These are phyloP conservation scores for Apotomis turbidana DNA, from an alignment of 2,888 invertebrate species.

Conservation along the genomic window DNA sequence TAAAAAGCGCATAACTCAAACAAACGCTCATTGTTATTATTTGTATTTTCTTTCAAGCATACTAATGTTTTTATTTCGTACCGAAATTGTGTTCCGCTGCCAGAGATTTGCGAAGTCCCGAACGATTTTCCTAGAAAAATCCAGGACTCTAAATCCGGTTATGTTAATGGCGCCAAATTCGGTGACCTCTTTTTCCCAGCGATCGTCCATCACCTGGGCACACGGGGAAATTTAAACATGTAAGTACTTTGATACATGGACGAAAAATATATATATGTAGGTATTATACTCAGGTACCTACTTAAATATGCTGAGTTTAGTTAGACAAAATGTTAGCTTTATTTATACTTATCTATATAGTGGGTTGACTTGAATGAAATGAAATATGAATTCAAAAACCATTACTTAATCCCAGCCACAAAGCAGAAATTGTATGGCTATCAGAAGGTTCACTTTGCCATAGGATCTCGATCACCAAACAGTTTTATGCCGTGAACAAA, in stretches of 20 bases:
- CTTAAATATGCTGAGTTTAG: no score
- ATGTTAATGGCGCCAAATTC: slow-evolving; percentile 99
- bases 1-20: slow-evolving; percentile 22
- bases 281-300: not conserved
- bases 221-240: slow-evolving; percentile 31
- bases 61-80: slow-evolving; percentile 69
- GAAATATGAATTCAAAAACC: no score
- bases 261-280: no score
- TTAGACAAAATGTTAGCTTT: no score
- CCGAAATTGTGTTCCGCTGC: slow-evolving; percentile 92
- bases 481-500: no score
- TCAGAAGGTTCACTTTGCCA: no score
- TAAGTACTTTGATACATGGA: not conserved
- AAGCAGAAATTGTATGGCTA: no score
- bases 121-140: slow-evolving; percentile 90
- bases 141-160: slow-evolving; percentile 97
- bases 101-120: slow-evolving; percentile 92
- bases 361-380: no score
- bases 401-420: no score
- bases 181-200: slow-evolving; percentile 94
- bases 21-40: slow-evolving; percentile 20
- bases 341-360: no score
- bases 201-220: slow-evolving; percentile 96
- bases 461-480: no score
- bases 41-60: slow-evolving; percentile 22